Base-by-base conservation (phyloP, 2,797 vertebrate genomes). In the Coendou prehensilis region DNA sequence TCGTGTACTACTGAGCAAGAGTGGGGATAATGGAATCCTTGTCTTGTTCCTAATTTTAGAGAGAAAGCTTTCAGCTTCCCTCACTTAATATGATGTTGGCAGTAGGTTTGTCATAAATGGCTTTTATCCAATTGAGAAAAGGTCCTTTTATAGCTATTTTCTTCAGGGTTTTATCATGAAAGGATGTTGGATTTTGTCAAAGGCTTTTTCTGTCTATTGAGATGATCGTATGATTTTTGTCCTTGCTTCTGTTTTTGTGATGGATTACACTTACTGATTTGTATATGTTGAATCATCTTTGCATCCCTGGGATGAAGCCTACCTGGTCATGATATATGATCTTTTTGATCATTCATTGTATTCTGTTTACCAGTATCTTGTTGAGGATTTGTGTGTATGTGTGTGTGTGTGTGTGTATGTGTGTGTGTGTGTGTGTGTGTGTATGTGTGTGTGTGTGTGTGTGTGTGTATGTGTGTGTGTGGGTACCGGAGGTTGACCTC, bases 1-100 rank as follows among this genome's bases (percentile, higher is more conserved):
- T 96, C 87, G 50, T 89, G 94, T 93, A 71, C 45, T 76, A 15
- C 13, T 30, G 73, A 76, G 45, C 47, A 76, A 45, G 45, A 76
- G 73, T 76, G 45, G 45, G 45, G 45, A 30, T 50, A 76, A 28
- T 76, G 73, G 26, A 50, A 76, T 50, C 45, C 45, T 30, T 76
- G 45, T 50, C 73, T 50, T 76, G 45, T 76, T 76, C 26, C 45
- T 76, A 30, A 76, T 50, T 30, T 76, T 76, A 76, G 45, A 75
- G 9, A 17, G 22, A 23, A 45, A 75, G 71, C 71, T 45, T 75
- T 50, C 26, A 47, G 73, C 73, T 28, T 76, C 50, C 73, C 6
- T 76, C 73, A 76, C 26, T 50, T 76, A 50, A 50, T 76, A 76
- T 50, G 23, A 50, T 47, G 13, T 47, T 76, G 73, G 73, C 73